Conservation (phyloP, 2,888 invertebrate genomes). For the Drosophila nr. fundita region DNA sequence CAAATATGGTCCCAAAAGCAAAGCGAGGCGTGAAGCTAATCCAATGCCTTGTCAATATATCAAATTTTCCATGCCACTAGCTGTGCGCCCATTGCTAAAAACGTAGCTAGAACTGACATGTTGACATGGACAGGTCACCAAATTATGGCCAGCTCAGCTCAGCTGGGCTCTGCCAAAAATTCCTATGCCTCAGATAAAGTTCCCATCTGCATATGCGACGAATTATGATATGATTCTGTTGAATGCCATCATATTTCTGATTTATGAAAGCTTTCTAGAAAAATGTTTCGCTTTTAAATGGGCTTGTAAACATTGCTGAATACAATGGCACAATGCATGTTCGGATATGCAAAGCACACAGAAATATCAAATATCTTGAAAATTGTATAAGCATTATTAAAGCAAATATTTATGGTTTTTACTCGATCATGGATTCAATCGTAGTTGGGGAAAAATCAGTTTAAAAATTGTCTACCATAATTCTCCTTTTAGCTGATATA, state of each 20-base stretch:
- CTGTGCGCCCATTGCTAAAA: slow-evolving; percentile 6
- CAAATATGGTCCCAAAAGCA: slow-evolving; percentile 7
- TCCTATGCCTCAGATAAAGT: slow-evolving; percentile 2
- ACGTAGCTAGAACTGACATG: slow-evolving; percentile 4
- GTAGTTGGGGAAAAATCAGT: neutral
- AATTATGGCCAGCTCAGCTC: slow-evolving; percentile 37
- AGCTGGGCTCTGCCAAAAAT: neutral
- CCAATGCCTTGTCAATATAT: slow-evolving; percentile 40
- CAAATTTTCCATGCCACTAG: slow-evolving; percentile 52
- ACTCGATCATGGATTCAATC: neutral
- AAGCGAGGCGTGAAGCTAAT: slow-evolving; percentile 42
- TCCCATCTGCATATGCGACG: slow-evolving; percentile 6
- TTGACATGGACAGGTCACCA: slow-evolving; percentile 31
- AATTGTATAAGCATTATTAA: neutral
- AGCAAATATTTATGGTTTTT: neutral
- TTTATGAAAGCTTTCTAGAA: neutral
- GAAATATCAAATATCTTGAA: neutral
- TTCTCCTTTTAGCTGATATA: fast-evolving
- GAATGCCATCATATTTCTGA: neutral
- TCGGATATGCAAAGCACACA: neutral
- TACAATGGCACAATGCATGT: neutral
- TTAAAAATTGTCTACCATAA: neutral
- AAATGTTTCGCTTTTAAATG: neutral
- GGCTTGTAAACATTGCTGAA: neutral
- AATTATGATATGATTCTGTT: neutral